phyloP scores from a whole-genome alignment of 2,797 vertebrate species.

The Thaleichthys pacificus region DNA sequence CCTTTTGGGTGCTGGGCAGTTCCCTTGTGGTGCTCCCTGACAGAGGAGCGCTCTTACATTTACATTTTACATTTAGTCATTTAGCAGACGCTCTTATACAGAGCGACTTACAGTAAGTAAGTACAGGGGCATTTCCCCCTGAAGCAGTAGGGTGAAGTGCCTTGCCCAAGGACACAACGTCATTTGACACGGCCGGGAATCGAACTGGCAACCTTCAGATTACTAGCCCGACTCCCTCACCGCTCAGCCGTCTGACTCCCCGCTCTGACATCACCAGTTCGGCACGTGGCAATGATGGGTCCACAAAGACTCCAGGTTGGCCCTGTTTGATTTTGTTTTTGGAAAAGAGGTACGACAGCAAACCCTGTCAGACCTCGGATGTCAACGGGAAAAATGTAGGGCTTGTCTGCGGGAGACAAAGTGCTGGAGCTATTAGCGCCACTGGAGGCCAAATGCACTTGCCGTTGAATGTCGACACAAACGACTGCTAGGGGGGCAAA shows the following conservation, averaged over 20 bases:
- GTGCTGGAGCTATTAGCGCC: constrained; percentile 61
- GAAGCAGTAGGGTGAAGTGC: no score
- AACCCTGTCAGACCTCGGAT: constrained; percentile 45
- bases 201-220: no score
- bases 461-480: constrained; percentile 61
- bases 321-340: constrained; percentile 37
- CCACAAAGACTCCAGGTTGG: constrained; percentile 5
- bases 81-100: no score
- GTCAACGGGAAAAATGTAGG: constrained; percentile 44
- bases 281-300: no score
- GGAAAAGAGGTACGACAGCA: constrained; percentile 22
- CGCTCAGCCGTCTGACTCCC: no score
- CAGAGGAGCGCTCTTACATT: background rate
- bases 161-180: no score
- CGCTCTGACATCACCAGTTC: no score
- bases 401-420: constrained; percentile 61
- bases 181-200: no score
- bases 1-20: background rate
- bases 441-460: constrained; percentile 58
- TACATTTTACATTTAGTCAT: no score
- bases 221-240: no score
- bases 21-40: background rate
- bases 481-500: constrained; percentile 59
- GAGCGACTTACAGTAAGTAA: no score
- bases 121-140: no score